These are phyloP conservation scores for Paguma larvata DNA, from an alignment of 2,797 vertebrate genomes.

Conservation along the genomic window DNA sequence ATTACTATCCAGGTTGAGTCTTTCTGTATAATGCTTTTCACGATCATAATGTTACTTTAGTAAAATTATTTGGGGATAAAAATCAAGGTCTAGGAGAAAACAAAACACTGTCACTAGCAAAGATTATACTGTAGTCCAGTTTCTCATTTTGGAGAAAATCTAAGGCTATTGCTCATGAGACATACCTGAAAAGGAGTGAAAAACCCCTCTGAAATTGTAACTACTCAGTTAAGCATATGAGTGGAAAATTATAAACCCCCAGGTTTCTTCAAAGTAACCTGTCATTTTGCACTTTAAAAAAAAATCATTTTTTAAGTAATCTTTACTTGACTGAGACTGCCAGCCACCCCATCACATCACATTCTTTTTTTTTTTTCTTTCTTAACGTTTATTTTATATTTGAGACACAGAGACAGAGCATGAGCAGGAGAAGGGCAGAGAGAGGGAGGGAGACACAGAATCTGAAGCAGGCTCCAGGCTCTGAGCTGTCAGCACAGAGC, in stretches of 20 bases:
- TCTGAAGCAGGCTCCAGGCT: too few species aligned
- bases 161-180: background rate
- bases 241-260: background rate
- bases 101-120: background rate
- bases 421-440: too few species aligned
- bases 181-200: background rate
- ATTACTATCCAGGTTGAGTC: background rate
- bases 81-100: background rate
- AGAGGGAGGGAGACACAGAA: too few species aligned
- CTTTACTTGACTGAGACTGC: too few species aligned
- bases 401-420: too few species aligned
- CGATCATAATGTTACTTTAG: background rate
- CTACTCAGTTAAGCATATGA: background rate
- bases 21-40: background rate
- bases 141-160: background rate
- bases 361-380: too few species aligned
- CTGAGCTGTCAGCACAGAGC: too few species aligned
- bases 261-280: background rate
- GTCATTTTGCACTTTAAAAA: too few species aligned
- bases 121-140: background rate
- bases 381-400: too few species aligned
- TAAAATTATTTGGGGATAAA: background rate
- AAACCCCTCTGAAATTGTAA: conserved; percentile 21
- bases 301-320: too few species aligned
- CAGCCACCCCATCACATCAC: background rate